These are phyloP conservation scores for Isaurus tuberculatus DNA, from an alignment of 92 coral and sea anemone genomes.

Conservation along the genomic window DNA sequence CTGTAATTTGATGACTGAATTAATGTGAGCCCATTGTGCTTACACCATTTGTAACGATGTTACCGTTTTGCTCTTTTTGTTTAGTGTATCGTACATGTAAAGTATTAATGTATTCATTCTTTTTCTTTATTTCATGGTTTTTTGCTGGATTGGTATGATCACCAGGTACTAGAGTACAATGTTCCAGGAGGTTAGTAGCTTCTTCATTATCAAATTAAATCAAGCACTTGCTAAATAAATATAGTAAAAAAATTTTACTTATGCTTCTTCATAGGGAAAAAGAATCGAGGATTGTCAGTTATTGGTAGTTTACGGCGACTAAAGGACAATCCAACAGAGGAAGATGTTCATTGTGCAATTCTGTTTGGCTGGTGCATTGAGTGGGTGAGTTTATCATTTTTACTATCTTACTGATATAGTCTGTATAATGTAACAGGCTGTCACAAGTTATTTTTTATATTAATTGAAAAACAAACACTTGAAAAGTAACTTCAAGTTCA, in stretches of 20 bases:
- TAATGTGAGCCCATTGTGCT: too few species aligned
- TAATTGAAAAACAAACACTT: too few species aligned
- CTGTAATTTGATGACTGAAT: too few species aligned
- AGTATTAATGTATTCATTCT: not conserved
- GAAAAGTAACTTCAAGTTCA: too few species aligned
- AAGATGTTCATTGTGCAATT: conserved; percentile 67
- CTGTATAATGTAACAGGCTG: too few species aligned
- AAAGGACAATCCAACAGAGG: conserved; percentile 68
- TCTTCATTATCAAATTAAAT: not conserved
- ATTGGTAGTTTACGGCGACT: conserved; percentile 81
- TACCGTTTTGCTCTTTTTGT: not conserved
- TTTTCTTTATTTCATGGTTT: conserved; percentile 26
- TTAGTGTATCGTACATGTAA: not conserved
- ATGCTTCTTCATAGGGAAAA: conserved; percentile 64
- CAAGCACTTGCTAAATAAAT: not conserved
- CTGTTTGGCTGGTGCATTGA: conserved; percentile 94
- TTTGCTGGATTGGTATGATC: not conserved
- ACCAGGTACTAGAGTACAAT: conserved; percentile 85
- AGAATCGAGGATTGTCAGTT: conserved; percentile 91
- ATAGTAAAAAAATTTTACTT: not conserved
- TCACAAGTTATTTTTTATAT: too few species aligned
- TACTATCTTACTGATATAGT: too few species aligned
- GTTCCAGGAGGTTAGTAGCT: conserved; percentile 86
- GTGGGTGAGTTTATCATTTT: conserved; percentile 64
- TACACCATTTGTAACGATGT: too few species aligned